Conservation (phyloP, 2,888 invertebrate genomes). For the Amiota minor region DNA sequence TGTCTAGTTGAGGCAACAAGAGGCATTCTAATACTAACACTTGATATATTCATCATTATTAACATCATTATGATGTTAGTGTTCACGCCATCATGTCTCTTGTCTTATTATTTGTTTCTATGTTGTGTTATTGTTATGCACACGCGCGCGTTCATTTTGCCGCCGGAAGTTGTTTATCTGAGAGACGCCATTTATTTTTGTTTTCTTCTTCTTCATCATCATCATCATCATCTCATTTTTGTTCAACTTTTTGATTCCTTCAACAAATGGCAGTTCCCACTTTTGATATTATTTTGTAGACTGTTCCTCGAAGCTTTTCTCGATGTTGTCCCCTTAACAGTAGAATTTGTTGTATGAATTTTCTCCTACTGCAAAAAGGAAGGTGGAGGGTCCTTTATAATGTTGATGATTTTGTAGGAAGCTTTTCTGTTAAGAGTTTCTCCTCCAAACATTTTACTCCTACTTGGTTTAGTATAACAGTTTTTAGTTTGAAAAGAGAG, state of each 20-base stretch:
- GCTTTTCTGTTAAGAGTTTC: neutral
- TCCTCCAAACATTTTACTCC: neutral
- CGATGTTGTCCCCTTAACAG: neutral
- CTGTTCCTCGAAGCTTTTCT: slow-evolving; percentile 35
- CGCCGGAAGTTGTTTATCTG: slow-evolving; percentile 56
- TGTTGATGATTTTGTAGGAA: neutral
- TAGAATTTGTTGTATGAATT: too few relatives aligned
- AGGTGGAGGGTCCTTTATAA: too few relatives aligned
- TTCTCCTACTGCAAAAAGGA: neutral
- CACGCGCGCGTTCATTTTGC: slow-evolving; percentile 63
- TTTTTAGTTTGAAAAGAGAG: neutral
- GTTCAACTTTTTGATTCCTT: slow-evolving; percentile 50
- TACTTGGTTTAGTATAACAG: slow-evolving; percentile 16
- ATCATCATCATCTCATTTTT: neutral
- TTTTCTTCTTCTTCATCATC: neutral
- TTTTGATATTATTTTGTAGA: slow-evolving; percentile 39
- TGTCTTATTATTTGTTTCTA: slow-evolving; percentile 12
- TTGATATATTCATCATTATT: neutral
- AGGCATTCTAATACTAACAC: neutral
- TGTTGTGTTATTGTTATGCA: slow-evolving; percentile 41
- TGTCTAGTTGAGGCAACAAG: neutral
- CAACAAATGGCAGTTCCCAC: slow-evolving; percentile 45
- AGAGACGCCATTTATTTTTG: slow-evolving; percentile 28
- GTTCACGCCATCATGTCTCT: neutral
- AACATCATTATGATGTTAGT: neutral